Conservation (phyloP, 2,888 invertebrate genomes). For the Platycheirus albimanus region DNA sequence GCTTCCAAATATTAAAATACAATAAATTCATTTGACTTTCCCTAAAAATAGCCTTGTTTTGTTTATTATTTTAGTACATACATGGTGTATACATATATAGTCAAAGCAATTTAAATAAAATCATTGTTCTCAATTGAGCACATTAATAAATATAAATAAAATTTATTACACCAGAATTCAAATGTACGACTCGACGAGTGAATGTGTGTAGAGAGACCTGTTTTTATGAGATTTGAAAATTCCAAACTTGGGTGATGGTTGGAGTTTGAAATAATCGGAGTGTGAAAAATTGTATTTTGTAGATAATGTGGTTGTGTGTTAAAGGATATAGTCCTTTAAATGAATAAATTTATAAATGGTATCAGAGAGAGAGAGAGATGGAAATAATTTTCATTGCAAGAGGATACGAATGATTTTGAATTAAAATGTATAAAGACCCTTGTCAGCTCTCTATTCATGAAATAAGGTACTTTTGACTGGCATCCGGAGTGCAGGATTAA, state of each 20-base stretch:
- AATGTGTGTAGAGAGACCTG: conserved; percentile 15
- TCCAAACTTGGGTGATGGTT: conserved; percentile 35
- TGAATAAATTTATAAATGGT: conserved; percentile 72
- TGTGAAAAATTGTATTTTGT: conserved; percentile 62
- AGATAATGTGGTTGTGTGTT: conserved; percentile 12
- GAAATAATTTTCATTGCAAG: conserved; percentile 28
- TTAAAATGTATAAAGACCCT: conserved; percentile 68
- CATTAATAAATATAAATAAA: conserved; percentile 64
- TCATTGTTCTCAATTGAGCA: conserved; percentile 68
- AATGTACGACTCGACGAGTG: conserved; percentile 40
- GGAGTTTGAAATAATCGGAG: conserved; percentile 64
- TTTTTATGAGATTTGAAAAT: conserved; percentile 66
- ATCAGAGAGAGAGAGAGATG: conserved; percentile 22
- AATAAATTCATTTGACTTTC: too few species aligned
- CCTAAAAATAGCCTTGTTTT: too few species aligned
- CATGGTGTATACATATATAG: conserved; percentile 24
- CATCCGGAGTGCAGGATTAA: conserved; percentile 45
- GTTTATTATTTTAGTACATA: conserved; percentile 20
- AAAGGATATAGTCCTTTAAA: conserved; percentile 34
- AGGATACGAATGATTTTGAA: conserved; percentile 65
- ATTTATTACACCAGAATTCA: conserved; percentile 70
- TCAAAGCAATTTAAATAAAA: conserved; percentile 57
- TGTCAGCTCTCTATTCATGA: conserved; percentile 57
- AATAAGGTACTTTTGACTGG: conserved; percentile 54
- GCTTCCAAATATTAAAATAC: too few species aligned